These are phyloP conservation scores for Podocnemis expansa DNA, from an alignment of 2,113 vertebrate species.

Conservation along the genomic window DNA sequence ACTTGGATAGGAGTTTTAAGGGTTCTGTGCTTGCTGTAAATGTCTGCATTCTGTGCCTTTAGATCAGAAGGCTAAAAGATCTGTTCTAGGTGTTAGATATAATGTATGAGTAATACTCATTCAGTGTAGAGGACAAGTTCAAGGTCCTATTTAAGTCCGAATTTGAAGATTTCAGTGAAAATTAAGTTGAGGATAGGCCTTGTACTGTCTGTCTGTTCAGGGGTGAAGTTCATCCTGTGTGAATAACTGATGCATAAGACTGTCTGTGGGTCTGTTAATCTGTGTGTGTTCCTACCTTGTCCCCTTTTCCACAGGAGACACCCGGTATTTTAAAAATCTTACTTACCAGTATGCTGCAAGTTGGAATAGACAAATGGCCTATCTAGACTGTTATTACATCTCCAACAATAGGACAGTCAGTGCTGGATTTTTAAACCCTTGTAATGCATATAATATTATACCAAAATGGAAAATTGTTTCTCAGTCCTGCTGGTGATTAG, in stretches of 20 bases:
- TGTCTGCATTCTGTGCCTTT: neutral
- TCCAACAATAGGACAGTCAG: slow-evolving; percentile 72
- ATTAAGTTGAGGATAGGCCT: fast-evolving
- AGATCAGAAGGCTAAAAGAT: neutral
- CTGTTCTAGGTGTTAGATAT: neutral
- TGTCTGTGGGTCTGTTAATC: neutral
- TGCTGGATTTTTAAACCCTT: slow-evolving; percentile 71
- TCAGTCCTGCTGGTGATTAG: slow-evolving; percentile 72
- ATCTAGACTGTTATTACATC: slow-evolving; percentile 49
- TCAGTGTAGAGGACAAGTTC: neutral
- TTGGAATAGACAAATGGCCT: slow-evolving; percentile 62
- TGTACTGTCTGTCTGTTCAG: too few relatives aligned
- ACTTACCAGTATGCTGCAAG: slow-evolving; percentile 64
- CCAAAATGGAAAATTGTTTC: slow-evolving; percentile 71
- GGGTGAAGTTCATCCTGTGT: neutral
- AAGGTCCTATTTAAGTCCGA: neutral
- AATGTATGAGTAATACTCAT: slow-evolving; percentile 8
- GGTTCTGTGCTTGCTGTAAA: neutral
- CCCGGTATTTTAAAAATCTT: slow-evolving; percentile 66
- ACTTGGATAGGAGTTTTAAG: neutral
- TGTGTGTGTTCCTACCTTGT: slow-evolving; percentile 2
- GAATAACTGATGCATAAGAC: neutral
- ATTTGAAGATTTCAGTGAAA: slow-evolving; percentile 1
- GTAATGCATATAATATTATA: slow-evolving; percentile 72
- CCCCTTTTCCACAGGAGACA: slow-evolving; percentile 63